These are phyloP conservation scores for Corythornis vintsioides DNA, from an alignment of 2,113 vertebrate genomes.

Conservation along the genomic window DNA sequence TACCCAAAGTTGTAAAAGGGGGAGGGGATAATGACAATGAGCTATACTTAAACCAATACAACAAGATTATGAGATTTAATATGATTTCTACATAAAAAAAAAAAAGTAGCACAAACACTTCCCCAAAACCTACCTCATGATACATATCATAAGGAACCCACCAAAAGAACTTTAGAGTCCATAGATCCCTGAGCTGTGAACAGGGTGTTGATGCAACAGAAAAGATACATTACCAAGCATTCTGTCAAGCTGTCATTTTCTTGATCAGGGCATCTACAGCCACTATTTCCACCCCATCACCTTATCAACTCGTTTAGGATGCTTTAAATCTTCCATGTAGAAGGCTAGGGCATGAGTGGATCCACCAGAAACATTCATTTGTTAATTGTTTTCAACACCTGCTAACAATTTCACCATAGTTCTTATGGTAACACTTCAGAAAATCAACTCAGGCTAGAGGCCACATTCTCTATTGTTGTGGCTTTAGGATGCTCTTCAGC, in stretches of 20 bases:
- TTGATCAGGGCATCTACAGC: neutral
- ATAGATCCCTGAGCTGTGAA: neutral
- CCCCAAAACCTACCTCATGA: neutral
- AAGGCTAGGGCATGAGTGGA: neutral
- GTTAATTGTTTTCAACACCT: neutral
- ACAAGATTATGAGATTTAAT: neutral
- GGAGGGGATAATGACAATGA: neutral
- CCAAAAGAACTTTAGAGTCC: neutral
- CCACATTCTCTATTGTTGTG: neutral
- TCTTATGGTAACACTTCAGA: neutral
- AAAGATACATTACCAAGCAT: neutral
- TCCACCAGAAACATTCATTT: neutral
- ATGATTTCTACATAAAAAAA: neutral
- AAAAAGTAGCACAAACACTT: neutral
- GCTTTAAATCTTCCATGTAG: neutral
- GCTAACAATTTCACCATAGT: neutral
- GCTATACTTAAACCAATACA: slow-evolving; percentile 16
- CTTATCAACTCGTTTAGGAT: neutral
- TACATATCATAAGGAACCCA: neutral
- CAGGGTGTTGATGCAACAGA: neutral
- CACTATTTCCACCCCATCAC: neutral
- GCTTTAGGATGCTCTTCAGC: neutral
- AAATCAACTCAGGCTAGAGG: neutral
- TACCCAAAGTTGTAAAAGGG: neutral
- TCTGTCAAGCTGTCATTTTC: neutral